These are phyloP conservation scores for Teleogryllus occipitalis DNA, from an alignment of 1,140 invertebrate species.

Conservation along the genomic window DNA sequence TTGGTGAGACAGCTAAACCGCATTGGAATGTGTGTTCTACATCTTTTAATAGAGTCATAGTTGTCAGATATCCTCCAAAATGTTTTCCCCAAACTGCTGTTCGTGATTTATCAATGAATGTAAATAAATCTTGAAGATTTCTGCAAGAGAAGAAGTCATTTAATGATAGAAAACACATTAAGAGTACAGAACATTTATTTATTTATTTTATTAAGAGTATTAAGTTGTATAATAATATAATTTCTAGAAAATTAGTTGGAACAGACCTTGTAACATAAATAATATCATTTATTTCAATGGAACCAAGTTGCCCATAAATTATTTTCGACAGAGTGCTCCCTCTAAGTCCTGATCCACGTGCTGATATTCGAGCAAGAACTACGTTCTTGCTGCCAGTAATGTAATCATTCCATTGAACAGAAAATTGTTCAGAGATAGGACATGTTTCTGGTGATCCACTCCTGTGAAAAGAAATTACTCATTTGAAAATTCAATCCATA, in stretches of 20 bases:
- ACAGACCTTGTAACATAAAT: slow-evolving; percentile 46
- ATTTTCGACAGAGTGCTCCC: slow-evolving; percentile 47
- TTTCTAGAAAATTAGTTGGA: no score
- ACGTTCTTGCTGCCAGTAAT: slow-evolving; percentile 46
- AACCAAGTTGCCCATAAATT: slow-evolving; percentile 50
- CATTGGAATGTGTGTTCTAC: slow-evolving; percentile 46
- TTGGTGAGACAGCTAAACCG: slow-evolving; percentile 57
- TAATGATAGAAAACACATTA: neutral
- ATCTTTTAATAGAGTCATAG: slow-evolving; percentile 42
- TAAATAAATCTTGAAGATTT: slow-evolving; percentile 42
- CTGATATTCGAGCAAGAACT: slow-evolving; percentile 54
- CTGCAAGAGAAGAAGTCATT: slow-evolving; percentile 34
- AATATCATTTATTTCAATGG: slow-evolving; percentile 54
- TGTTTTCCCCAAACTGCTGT: slow-evolving; percentile 70
- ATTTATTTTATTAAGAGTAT: no score
- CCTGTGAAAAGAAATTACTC: slow-evolving; percentile 31
- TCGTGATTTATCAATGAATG: slow-evolving; percentile 50
- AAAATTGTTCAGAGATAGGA: slow-evolving; percentile 44
- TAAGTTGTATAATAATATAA: no score
- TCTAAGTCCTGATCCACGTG: slow-evolving; percentile 49
- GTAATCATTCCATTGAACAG: slow-evolving; percentile 48
- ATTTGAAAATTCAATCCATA: neutral
- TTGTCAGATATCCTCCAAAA: slow-evolving; percentile 49
- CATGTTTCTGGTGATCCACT: slow-evolving; percentile 56
- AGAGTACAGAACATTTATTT: neutral